phyloP scores from a whole-genome alignment of 2,113 vertebrate species.

The Elephantulus edwardii region DNA sequence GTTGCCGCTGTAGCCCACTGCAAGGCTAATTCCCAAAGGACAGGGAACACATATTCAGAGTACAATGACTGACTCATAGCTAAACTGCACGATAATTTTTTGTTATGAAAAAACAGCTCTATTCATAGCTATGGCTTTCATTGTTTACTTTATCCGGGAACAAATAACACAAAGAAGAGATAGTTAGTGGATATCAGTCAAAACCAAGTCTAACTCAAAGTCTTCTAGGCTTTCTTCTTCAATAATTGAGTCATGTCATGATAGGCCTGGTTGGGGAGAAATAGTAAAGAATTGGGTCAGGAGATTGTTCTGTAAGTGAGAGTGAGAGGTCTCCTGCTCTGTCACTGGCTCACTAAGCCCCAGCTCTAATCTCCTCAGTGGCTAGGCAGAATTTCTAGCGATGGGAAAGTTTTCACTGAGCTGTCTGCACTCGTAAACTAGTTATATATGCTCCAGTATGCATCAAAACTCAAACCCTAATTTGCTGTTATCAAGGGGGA shows the following conservation, averaged over 20 bases:
- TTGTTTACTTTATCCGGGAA: constrained; percentile 58
- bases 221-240: background rate
- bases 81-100: constrained; percentile 12
- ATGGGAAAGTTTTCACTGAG: background rate
- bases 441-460: background rate
- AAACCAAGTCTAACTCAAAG: background rate
- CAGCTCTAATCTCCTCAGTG: background rate
- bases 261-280: background rate
- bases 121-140: constrained; percentile 55
- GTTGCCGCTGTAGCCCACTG: no score
- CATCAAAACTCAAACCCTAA: no score
- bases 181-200: constrained; percentile 23
- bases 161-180: constrained; percentile 37
- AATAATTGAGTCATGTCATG: background rate
- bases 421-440: background rate
- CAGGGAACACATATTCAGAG: background rate
- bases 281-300: background rate
- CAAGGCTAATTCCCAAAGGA: background rate
- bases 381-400: background rate
- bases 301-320: background rate
- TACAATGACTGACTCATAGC: constrained; percentile 26
- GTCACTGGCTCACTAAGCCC: background rate
- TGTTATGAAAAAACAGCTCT: constrained; percentile 45
- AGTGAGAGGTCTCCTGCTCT: background rate
- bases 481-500: no score